Percentiles rank a stretch among this genome's conserved stretches.
Conservation (phyloP, 2,797 vertebrate genomes). For the Sebastes variabilis region DNA sequence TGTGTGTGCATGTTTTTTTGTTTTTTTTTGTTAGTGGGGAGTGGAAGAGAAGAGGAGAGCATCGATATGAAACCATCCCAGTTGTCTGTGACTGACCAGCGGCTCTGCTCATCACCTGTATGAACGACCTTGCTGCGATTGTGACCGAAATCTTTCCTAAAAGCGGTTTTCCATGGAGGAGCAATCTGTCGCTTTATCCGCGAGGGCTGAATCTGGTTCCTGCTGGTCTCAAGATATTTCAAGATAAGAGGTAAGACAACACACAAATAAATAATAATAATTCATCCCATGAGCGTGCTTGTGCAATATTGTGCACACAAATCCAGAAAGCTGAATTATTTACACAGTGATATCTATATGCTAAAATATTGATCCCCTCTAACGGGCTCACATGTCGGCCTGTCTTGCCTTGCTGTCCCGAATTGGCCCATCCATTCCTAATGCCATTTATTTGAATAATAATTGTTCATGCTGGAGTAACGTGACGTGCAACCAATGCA, state of each 20-base stretch:
- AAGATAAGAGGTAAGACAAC: slow-evolving; percentile 76
- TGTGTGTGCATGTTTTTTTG: background rate
- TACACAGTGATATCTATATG: slow-evolving; percentile 28
- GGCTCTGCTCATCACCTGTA: slow-evolving; percentile 71
- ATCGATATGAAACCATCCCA: slow-evolving; percentile 62
- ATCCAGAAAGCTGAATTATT: slow-evolving; percentile 26
- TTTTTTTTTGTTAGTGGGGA: slow-evolving; percentile 52
- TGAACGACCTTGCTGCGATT: slow-evolving; percentile 75
- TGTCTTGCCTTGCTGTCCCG: slow-evolving; percentile 12
- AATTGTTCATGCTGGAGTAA: slow-evolving; percentile 45
- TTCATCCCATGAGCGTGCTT: slow-evolving; percentile 1
- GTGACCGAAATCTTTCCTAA: slow-evolving; percentile 56
- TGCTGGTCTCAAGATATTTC: slow-evolving; percentile 66
- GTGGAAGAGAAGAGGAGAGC: slow-evolving; percentile 58
- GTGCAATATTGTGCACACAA: slow-evolving; percentile 16
- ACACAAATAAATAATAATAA: background rate
- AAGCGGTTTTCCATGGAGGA: slow-evolving; percentile 73
- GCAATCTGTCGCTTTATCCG: slow-evolving; percentile 46
- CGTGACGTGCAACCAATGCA: slow-evolving; percentile 58
- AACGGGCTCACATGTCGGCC: slow-evolving; percentile 30
- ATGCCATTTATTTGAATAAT: slow-evolving; percentile 30
- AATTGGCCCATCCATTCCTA: slow-evolving; percentile 26
- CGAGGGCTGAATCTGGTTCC: slow-evolving; percentile 64
- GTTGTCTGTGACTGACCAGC: slow-evolving; percentile 51
- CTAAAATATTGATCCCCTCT: slow-evolving; percentile 12